Evolutionary conservation across 2,113 vertebrate genomes (phyloP).

Genomic region (Piaya cayana): DNA sequence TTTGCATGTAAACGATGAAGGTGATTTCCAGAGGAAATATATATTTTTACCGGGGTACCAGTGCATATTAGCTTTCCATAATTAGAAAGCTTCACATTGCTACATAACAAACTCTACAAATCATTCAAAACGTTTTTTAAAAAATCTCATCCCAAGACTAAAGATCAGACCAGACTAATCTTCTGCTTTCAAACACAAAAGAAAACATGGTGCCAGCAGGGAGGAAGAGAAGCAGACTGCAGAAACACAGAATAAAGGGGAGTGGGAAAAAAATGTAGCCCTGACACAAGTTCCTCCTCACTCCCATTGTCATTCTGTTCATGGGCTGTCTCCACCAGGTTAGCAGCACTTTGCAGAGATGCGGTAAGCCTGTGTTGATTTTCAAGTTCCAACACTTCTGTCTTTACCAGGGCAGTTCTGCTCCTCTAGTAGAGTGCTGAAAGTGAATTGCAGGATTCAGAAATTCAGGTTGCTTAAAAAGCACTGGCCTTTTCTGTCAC

Average conservation of each 20-base stretch:
- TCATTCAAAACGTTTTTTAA: neutral
- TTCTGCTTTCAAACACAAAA: neutral
- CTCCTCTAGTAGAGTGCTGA: neutral
- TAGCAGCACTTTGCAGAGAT: neutral
- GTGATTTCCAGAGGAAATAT: conserved; percentile 38
- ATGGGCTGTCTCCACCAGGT: neutral
- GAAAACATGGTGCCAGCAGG: neutral
- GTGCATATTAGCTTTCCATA: neutral
- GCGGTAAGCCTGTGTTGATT: rapidly evolving
- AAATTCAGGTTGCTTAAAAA: neutral
- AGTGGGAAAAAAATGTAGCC: neutral
- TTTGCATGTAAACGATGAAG: neutral
- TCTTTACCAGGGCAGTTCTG: neutral
- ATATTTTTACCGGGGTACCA: neutral
- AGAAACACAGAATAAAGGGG: neutral
- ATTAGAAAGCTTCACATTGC: neutral
- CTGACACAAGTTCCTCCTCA: neutral
- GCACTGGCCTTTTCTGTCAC: neutral
- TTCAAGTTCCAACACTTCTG: neutral
- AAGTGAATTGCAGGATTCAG: neutral
- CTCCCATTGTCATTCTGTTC: neutral
- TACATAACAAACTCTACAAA: neutral
- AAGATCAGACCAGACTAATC: neutral
- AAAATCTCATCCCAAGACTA: neutral
- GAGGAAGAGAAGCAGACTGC: neutral